These are phyloP conservation scores for Vireo griseus DNA, from an alignment of 2,797 vertebrate species.

Conservation along the genomic window DNA sequence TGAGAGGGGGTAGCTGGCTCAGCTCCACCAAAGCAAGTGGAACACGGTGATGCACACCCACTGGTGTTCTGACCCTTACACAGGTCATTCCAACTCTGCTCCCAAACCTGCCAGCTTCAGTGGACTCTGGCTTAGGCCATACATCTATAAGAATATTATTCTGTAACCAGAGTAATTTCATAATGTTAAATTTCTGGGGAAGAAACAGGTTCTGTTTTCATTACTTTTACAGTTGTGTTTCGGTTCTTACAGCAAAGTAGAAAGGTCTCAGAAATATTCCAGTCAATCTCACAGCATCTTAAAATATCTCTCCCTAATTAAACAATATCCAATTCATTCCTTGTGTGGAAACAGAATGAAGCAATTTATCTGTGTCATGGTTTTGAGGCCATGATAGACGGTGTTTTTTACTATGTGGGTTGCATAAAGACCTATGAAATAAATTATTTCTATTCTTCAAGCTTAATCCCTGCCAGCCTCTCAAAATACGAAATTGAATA, in stretches of 20 bases:
- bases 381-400: neutral
- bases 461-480: neutral
- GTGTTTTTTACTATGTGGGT: neutral
- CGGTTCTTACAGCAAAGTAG: neutral
- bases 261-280: neutral
- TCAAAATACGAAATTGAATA: neutral
- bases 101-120: accelerated
- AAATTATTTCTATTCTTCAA: conserved; percentile 1
- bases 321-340: neutral
- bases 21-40: neutral
- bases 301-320: conserved; percentile 23
- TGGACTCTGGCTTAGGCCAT: neutral
- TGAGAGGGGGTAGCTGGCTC: neutral
- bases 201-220: neutral
- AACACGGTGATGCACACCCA: neutral
- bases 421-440: conserved; percentile 22
- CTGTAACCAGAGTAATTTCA: neutral
- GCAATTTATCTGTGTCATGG: neutral
- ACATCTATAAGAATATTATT: neutral
- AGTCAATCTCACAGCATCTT: neutral
- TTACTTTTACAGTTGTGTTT: neutral
- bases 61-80: neutral
- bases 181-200: neutral
- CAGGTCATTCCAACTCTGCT: neutral
- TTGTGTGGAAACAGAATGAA: conserved; percentile 42